Evolutionary conservation across 2,797 vertebrate genomes (phyloP), one percentile per base, ranked within the genome.

Genomic region (Geotrypetes seraphini): DNA sequence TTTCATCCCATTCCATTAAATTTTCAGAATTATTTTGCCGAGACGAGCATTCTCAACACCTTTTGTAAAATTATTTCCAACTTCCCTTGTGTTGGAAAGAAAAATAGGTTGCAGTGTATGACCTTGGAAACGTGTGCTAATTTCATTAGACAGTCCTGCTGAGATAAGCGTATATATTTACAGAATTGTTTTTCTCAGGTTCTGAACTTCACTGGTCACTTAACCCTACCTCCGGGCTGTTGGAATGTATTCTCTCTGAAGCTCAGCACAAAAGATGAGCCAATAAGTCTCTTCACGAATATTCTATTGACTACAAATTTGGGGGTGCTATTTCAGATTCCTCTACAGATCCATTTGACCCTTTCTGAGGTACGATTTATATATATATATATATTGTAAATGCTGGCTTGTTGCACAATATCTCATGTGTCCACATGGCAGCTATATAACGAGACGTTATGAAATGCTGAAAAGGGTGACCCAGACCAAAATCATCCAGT

Each of bases 181-280:
- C n/a, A n/a, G n/a, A n/a, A n/a, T n/a, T n/a, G n/a, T n/a, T n/a
- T 49, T 0, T 0, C 64, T 92, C 66, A 99, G 95, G 73, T 92
- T 65, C 51, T 84, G 62, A 89, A 93, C 74, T 90, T 94, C 36
- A 87, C 71, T 12, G 57, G 74, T 37, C 81, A 88, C 11, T 57
- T 88, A 66, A 73, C 61, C 7, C 71, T 92, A 60, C 72, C 81
- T 43, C 81, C 79, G 44, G 91, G 90, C 53, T 96, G 91, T 75
- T 96, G 92, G 90, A 86, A 67, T 35, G 46, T 94, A 38, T 81
- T 96, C 66, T 87, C 88, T 57, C 78, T 97, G 55, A 87, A 84
- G 67, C 66, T 91, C 39, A 73, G 72, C 50, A 70, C 77, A 70
- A 84, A 65, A 67, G 66, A 76, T 11, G 49, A 79, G 63, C 79